Percentiles rank a stretch among this genome's conserved stretches.
Conservation (phyloP, 2,888 invertebrate species). For the Reticulitermes lucifugus region DNA sequence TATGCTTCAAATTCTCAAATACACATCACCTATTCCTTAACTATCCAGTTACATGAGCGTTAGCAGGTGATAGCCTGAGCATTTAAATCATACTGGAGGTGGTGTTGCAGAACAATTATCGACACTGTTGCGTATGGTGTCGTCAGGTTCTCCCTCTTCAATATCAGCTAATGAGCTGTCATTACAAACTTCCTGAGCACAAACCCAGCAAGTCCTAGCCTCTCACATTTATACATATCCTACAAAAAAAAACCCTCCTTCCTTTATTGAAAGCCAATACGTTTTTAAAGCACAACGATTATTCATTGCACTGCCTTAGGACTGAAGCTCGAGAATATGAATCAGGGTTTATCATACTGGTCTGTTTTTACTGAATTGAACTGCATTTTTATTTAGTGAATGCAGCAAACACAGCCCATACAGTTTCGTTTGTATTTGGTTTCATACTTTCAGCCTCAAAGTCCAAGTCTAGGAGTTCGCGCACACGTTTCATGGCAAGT, state of each 20-base stretch:
- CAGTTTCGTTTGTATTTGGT: constrained; percentile 89
- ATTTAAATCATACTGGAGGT: not conserved
- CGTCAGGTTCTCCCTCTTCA: not conserved
- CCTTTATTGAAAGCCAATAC: not conserved
- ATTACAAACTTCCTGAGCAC: constrained; percentile 19
- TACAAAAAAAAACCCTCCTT: not conserved
- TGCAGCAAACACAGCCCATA: constrained; percentile 99
- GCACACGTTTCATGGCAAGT: constrained; percentile 96
- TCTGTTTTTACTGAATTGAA: too few relatives aligned
- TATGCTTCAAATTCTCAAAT: not conserved
- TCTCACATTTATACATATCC: not conserved
- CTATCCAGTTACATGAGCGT: not conserved
- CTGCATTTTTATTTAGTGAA: constrained; percentile 87
- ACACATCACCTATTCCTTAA: constrained; percentile 18
- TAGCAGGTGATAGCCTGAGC: not conserved
- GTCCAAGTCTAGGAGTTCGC: constrained; percentile 95
- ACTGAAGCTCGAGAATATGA: constrained; percentile 32
- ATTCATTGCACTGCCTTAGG: not conserved
- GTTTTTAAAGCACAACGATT: not conserved
- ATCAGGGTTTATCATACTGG: too few relatives aligned
- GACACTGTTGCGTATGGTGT: not conserved
- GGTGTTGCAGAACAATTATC: not conserved
- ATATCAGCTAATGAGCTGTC: not conserved
- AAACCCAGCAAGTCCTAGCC: not conserved
- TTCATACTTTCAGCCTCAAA: constrained; percentile 96